phyloP scores from a whole-genome alignment of 1,140 invertebrate species.

The Lepidurus apus region DNA sequence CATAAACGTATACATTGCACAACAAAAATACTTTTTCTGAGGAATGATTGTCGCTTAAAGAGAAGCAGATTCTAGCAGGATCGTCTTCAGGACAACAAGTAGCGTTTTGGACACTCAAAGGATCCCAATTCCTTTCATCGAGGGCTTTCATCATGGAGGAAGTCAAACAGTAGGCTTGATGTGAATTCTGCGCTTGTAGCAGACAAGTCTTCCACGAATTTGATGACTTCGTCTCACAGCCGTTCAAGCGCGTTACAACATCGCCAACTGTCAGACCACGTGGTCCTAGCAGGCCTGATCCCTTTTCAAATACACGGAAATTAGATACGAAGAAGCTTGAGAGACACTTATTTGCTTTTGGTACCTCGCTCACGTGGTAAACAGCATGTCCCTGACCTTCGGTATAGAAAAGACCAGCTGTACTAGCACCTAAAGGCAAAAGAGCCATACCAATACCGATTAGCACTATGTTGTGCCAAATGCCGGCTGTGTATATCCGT shows the following conservation, averaged over 20 bases:
- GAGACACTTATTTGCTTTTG: not conserved
- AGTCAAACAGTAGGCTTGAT: not conserved
- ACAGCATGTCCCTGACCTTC: not conserved
- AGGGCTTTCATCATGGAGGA: not conserved
- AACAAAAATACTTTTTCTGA: not conserved
- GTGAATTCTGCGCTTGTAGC: not conserved
- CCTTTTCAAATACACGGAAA: not conserved
- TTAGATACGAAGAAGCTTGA: not conserved
- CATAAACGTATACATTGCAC: not conserved
- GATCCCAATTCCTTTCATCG: not conserved
- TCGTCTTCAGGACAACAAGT: not conserved
- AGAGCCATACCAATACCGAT: not conserved
- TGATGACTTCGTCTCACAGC: not conserved
- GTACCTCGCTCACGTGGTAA: not conserved
- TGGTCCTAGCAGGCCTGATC: not conserved
- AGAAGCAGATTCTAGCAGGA: not conserved
- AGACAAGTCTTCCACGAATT: not conserved
- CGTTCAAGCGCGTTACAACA: not conserved
- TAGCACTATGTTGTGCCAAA: conserved; percentile 10
- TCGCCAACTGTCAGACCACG: not conserved
- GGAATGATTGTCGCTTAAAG: not conserved
- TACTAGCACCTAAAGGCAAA: not conserved
- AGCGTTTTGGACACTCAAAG: not conserved
- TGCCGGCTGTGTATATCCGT: not conserved
- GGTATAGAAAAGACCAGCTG: not conserved